Base-by-base conservation (phyloP, 2,113 vertebrate genomes). In the Actenoides hombroni region DNA sequence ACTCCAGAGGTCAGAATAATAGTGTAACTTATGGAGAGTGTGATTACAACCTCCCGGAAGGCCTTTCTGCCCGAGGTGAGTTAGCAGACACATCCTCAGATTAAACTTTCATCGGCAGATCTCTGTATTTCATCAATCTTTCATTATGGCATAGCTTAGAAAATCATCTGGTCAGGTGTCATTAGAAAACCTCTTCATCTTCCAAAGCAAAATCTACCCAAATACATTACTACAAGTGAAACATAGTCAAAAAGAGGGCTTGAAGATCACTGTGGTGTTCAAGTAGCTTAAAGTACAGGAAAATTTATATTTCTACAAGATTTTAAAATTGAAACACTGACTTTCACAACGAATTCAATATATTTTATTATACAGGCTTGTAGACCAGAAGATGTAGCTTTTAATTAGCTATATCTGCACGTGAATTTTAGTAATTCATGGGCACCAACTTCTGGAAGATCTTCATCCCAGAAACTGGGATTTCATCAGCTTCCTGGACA, bases 121-220 rank as follows among this genome's bases (percentile, higher is more conserved):
- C 94, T 95, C 94, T 97, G 94, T 96, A 92, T 96, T 95, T 97
- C 98, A 99, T 99, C 98, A 97, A 98, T 99, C 98, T 98, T 98
- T 98, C 94, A 98, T 98, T 95, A 92, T 6, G 6, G 86, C 74
- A 96, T 65, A 92, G 80, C 92, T 98, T 91, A 92, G 84, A 96
- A 97, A 96, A 93, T 90, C 87, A 94, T 84, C 78, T 89, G 68
- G 79, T 96, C 92, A 81, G 81, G 79, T 94, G 93, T 96, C 94
- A 92, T 94, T 96, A 98, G 71, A 81, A 96, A 98, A 96, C 94
- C 96, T 98, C 37, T 98, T 97, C 65, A 96, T 95, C 95, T 95
- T 95, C 86, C 78, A 59, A 5, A 79, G 9, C 8, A 63, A 74
- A 94, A 95, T 40, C 37, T 44, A 78, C 40, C 17, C 44, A 77